Percentiles rank a stretch among this genome's conserved stretches.
phyloP scores from a whole-genome alignment of 2,797 vertebrate genomes.

The Aselliscus stoliczkanus region DNA sequence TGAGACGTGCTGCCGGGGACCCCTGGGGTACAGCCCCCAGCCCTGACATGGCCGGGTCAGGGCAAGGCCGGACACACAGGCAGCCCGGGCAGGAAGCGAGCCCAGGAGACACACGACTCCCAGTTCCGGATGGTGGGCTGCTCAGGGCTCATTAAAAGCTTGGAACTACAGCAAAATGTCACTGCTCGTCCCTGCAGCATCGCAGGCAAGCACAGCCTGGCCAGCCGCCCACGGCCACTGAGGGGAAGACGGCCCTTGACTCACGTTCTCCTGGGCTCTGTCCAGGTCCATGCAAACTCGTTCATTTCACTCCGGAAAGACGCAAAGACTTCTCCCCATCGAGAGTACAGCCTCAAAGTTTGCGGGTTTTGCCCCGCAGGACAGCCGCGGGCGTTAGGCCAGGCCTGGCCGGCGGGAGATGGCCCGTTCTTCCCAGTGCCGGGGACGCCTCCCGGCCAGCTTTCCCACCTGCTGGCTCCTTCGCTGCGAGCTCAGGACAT shows the following conservation, averaged over 20 bases:
- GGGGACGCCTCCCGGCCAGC: not conserved
- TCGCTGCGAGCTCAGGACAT: fast-evolving
- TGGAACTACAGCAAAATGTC: not conserved
- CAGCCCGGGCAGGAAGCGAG: not conserved
- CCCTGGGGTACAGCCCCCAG: too few relatives aligned
- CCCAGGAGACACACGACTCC: fast-evolving
- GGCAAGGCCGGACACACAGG: fast-evolving
- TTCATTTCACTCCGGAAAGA: not conserved
- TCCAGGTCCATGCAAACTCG: fast-evolving
- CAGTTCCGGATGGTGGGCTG: fast-evolving
- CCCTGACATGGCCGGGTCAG: fast-evolving
- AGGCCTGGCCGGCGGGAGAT: not conserved
- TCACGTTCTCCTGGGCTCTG: fast-evolving
- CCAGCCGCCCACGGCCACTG: not conserved
- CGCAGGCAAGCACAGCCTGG: not conserved
- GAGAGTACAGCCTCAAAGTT: not conserved
- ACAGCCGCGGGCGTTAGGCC: not conserved
- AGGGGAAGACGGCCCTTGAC: fast-evolving
- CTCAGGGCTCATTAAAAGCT: not conserved
- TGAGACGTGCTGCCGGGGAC: not conserved
- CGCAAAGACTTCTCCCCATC: not conserved
- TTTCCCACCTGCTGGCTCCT: not conserved
- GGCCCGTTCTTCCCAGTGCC: too few relatives aligned
- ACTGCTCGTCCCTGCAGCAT: not conserved
- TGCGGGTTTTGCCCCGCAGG: not conserved